Evolutionary conservation across 1,140 invertebrate genomes (phyloP), one percentile per base, ranked within the genome.

Genomic region (Oncopodura yosiiana): DNA sequence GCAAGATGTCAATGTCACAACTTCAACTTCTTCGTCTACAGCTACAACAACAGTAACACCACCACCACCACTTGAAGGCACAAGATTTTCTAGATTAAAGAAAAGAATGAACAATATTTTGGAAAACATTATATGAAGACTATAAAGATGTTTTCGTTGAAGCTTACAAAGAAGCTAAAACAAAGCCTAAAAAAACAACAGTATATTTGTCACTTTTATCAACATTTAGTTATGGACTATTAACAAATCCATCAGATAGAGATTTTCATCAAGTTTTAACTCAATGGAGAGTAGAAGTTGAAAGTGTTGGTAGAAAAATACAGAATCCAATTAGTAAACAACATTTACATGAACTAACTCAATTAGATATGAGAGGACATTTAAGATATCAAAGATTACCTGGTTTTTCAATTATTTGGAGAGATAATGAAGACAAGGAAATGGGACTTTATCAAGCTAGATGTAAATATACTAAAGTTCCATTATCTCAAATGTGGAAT

Each of bases 351-450:
- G 74, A 71, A 53, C 59, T 90, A 5, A 75, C 80, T 39, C 70
- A 72, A 46, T 78, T 76, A 64, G 75, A 80, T 23, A 85, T 86
- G 65, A 72, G 81, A 65, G 78, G 80, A 18, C 70, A 78, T 19
- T 66, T 90, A 2, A 74, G 81, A 26, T 72, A 79, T 38, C 65
- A 77, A 9, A 84, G 75, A 66, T 72, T 88, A 2, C 81, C 83
- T 11, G 66, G 88, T 14, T 71, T 80, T 53, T 87, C 86, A 5
- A 61, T 91, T 5, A 77, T 90, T 41, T 89, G 84, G 79, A 68
- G 78, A 2, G 79, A 83, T 60, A 77, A 86, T 62, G 79, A 79
- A 62, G 78, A 78, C 65, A 67, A 77, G 48, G 69, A 74, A 4
- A 79, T 83, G 65, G 76, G 77, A 38, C 67, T 81, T 1, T 90